Conservation (phyloP, 2,888 invertebrate genomes). For the Ernsta delagoae region DNA sequence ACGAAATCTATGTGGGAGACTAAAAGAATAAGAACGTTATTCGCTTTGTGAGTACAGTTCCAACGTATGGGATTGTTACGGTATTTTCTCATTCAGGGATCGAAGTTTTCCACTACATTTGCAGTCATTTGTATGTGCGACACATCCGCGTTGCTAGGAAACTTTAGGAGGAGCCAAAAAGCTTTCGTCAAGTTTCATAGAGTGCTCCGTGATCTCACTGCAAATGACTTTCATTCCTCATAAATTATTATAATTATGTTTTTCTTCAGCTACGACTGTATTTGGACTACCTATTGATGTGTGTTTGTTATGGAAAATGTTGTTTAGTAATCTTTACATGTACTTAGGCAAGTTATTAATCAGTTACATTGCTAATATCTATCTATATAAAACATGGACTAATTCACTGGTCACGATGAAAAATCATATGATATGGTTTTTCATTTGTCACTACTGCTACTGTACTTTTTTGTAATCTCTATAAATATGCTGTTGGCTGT, state of each 20-base stretch:
- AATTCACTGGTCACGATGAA: too few relatives aligned
- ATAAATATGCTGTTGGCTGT: too few relatives aligned
- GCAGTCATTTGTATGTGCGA: slow-evolving; percentile 73
- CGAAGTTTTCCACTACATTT: slow-evolving; percentile 43
- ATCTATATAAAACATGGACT: too few relatives aligned
- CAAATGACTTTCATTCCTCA: slow-evolving; percentile 52
- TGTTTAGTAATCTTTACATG: not conserved
- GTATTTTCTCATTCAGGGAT: slow-evolving; percentile 28
- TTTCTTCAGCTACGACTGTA: slow-evolving; percentile 20
- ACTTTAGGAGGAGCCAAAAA: slow-evolving; percentile 75
- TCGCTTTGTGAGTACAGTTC: not conserved
- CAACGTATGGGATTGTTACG: slow-evolving; percentile 16
- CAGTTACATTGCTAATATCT: too few relatives aligned
- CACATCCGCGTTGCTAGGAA: slow-evolving; percentile 59
- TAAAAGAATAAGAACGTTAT: slow-evolving; percentile 7
- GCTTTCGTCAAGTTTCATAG: slow-evolving; percentile 80
- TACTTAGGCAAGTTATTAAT: too few relatives aligned
- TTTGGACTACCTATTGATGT: not conserved
- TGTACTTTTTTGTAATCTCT: too few relatives aligned
- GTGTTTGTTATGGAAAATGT: not conserved
- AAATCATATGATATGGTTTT: too few relatives aligned
- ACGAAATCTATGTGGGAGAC: not conserved
- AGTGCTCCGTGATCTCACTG: slow-evolving; percentile 77
- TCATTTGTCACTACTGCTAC: too few relatives aligned
- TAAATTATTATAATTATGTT: slow-evolving; percentile 47